Evolutionary conservation across 1,140 invertebrate genomes (phyloP).

Genomic region (Brachystomella parvula): DNA sequence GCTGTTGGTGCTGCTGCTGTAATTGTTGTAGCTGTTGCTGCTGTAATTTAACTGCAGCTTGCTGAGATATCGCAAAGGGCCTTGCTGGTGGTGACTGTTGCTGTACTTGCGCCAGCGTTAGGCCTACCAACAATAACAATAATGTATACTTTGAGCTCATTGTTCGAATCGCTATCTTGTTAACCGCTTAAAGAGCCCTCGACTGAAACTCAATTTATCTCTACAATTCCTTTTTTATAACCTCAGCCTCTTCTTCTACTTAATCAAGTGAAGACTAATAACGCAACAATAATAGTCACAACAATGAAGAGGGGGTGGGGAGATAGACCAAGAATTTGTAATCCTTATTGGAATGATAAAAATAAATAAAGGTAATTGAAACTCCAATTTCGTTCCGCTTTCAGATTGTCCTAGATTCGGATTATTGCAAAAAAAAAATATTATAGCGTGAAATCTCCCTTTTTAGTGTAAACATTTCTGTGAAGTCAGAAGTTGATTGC

Average conservation of each 20-base stretch:
- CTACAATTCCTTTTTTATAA: too few species aligned
- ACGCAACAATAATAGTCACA: too few species aligned
- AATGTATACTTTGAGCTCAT: neutral
- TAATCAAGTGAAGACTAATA: too few species aligned
- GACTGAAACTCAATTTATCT: too few species aligned
- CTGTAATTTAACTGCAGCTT: neutral
- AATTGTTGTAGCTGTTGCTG: neutral
- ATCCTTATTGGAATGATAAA: neutral
- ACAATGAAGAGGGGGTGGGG: too few species aligned
- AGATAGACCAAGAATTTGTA: too few species aligned
- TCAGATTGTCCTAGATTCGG: constrained; percentile 8
- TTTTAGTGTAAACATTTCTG: too few species aligned
- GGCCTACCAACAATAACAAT: neutral
- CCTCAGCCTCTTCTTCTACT: too few species aligned
- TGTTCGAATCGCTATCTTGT: too few species aligned
- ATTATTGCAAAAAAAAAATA: constrained; percentile 5
- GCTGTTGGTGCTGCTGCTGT: neutral
- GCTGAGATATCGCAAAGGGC: neutral
- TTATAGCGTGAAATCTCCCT: neutral
- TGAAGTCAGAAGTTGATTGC: too few species aligned
- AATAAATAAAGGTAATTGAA: neutral
- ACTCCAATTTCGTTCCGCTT: constrained; percentile 1
- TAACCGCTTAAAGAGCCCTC: too few species aligned
- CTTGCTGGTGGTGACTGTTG: neutral
- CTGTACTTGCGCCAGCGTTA: neutral